Evolutionary conservation across 2,113 vertebrate genomes (phyloP).

Genomic region (Psittacula cyanocephala): DNA sequence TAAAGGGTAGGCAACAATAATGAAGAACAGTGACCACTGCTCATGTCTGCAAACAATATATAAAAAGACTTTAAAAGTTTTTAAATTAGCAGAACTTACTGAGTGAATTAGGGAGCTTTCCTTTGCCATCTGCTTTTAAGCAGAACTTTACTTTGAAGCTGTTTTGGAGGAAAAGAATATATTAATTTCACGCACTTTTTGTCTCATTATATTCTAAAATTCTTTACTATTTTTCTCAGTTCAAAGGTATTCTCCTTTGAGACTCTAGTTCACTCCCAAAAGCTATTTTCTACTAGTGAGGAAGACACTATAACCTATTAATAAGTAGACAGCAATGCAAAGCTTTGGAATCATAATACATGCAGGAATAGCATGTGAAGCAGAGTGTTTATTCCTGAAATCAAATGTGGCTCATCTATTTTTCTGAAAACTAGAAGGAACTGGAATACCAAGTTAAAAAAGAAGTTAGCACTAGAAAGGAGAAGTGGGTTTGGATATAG

Average conservation of each 20-base stretch:
- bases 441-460: background rate
- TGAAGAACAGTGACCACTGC: background rate
- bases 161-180: constrained; percentile 23
- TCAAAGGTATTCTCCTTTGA: background rate
- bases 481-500: background rate
- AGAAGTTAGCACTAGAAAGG: background rate
- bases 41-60: background rate
- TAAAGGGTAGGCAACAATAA: background rate
- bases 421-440: background rate
- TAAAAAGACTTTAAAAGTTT: background rate
- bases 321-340: background rate
- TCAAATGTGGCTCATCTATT: background rate
- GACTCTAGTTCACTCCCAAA: background rate
- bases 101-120: constrained; percentile 77
- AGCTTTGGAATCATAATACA: background rate
- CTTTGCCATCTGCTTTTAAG: constrained; percentile 85
- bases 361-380: background rate
- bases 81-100: constrained; percentile 77
- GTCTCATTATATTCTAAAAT: background rate
- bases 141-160: constrained; percentile 96
- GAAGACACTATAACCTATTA: background rate
- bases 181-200: background rate
- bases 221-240: background rate
- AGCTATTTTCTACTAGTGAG: background rate
- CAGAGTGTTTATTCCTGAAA: background rate